Conservation (phyloP, 2,888 invertebrate genomes). For the Hybos culiciformis region DNA sequence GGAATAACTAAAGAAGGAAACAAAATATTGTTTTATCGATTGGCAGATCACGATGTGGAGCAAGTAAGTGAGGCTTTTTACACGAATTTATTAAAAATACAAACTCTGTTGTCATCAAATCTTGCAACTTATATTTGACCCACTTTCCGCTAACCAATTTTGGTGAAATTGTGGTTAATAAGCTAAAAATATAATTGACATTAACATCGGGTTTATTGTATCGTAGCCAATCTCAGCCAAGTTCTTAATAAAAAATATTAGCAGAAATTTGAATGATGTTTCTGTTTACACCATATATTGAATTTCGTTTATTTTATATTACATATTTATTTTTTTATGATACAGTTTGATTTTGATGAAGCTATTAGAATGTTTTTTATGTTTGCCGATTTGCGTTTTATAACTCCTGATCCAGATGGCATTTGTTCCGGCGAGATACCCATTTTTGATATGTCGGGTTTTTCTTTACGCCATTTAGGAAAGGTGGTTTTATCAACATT, state of each 20-base stretch:
- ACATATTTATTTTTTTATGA: neutral
- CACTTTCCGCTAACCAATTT: too few relatives aligned
- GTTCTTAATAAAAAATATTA: too few relatives aligned
- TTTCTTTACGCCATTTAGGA: slow-evolving; percentile 47
- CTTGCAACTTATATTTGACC: too few relatives aligned
- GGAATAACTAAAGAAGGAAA: slow-evolving; percentile 51
- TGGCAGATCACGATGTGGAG: slow-evolving; percentile 48
- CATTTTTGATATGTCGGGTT: slow-evolving; percentile 55
- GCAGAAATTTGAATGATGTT: too few relatives aligned
- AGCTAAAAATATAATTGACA: too few relatives aligned
- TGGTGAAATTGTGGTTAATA: too few relatives aligned
- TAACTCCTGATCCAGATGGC: slow-evolving; percentile 42
- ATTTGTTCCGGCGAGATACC: slow-evolving; percentile 55
- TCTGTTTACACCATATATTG: too few relatives aligned
- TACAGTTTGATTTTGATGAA: slow-evolving; percentile 48
- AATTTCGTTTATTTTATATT: neutral
- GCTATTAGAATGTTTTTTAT: slow-evolving; percentile 58
- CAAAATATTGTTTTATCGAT: slow-evolving; percentile 50
- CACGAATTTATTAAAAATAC: too few relatives aligned
- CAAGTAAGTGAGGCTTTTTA: too few relatives aligned
- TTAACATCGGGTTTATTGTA: too few relatives aligned
- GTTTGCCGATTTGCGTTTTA: slow-evolving; percentile 53
- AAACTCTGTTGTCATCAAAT: too few relatives aligned
- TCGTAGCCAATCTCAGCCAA: too few relatives aligned
- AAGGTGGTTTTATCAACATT: slow-evolving; percentile 48